Evolutionary conservation across 2,888 invertebrate species (phyloP).

Genomic region (Xestoiulus laeticollis): DNA sequence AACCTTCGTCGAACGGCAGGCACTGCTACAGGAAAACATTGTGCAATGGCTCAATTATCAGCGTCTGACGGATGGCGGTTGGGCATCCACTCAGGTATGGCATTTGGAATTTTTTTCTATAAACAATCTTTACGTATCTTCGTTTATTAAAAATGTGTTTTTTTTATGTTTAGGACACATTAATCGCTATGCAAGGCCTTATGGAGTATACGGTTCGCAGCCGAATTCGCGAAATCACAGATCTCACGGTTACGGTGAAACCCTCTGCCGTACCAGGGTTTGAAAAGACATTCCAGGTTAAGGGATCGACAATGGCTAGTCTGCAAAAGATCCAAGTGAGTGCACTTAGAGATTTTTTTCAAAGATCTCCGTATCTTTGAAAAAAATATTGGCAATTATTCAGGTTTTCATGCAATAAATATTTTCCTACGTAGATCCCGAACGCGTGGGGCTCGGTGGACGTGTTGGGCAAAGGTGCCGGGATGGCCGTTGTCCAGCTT

Average conservation of each 20-base stretch:
- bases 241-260: slow-evolving; percentile 80
- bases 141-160: background rate
- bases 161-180: slow-evolving; percentile 74
- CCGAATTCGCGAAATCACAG: slow-evolving; percentile 84
- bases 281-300: slow-evolving; percentile 74
- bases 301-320: slow-evolving; percentile 79
- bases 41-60: slow-evolving; percentile 92
- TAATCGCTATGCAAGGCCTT: slow-evolving; percentile 85
- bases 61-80: slow-evolving; percentile 84
- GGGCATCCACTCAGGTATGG: slow-evolving; percentile 80
- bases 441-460: slow-evolving; percentile 94
- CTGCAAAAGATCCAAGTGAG: slow-evolving; percentile 80
- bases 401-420: background rate
- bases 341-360: slow-evolving; percentile 46
- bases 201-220: slow-evolving; percentile 88
- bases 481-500: slow-evolving; percentile 94
- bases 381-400: background rate
- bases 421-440: slow-evolving; percentile 75
- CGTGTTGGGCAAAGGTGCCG: slow-evolving; percentile 90
- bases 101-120: background rate
- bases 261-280: slow-evolving; percentile 80
- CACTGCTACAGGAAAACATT: slow-evolving; percentile 81
- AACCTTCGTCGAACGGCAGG: slow-evolving; percentile 86
- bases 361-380: background rate
- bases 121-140: background rate